Conservation (phyloP, 2,888 invertebrate genomes). For the Smittia sp. region DNA sequence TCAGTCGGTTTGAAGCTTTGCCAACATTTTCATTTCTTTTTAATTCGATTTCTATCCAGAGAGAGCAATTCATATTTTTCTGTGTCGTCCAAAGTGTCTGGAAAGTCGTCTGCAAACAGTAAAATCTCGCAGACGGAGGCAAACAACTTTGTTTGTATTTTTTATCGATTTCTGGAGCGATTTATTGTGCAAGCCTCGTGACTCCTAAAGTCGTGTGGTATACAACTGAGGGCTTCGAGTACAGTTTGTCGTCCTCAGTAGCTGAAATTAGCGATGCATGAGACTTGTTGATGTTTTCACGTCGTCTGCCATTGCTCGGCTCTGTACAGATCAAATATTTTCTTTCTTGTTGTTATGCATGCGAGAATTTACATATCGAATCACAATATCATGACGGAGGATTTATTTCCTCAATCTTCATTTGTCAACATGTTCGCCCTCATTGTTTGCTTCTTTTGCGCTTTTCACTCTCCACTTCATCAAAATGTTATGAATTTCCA, state of each 20-base stretch:
- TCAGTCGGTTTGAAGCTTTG: constrained; percentile 26
- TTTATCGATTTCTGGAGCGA: constrained; percentile 12
- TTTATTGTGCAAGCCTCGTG: not conserved
- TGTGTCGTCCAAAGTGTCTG: constrained; percentile 33
- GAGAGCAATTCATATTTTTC: constrained; percentile 16
- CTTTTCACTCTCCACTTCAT: not conserved
- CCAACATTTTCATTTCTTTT: constrained; percentile 26
- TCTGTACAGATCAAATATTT: not conserved
- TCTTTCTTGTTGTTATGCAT: not conserved
- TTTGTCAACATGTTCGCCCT: constrained; percentile 14
- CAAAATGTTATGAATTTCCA: not conserved
- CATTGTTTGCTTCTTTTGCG: not conserved
- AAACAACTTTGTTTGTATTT: not conserved
- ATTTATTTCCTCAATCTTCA: constrained; percentile 31
- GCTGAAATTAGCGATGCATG: constrained; percentile 5
- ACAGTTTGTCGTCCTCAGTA: not conserved
- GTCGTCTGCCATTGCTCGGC: not conserved
- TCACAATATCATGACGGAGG: not conserved
- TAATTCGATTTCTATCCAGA: constrained; percentile 29
- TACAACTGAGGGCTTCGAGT: not conserved
- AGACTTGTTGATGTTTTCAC: constrained; percentile 25
- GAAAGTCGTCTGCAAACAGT: constrained; percentile 33
- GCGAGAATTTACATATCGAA: constrained; percentile 23
- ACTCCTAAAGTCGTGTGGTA: not conserved
- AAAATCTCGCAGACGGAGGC: not conserved